A percentile compares a stretch with the other conserved stretches of the same genome.
Conservation (phyloP, 2,797 vertebrate species). For the Periparus ater region DNA sequence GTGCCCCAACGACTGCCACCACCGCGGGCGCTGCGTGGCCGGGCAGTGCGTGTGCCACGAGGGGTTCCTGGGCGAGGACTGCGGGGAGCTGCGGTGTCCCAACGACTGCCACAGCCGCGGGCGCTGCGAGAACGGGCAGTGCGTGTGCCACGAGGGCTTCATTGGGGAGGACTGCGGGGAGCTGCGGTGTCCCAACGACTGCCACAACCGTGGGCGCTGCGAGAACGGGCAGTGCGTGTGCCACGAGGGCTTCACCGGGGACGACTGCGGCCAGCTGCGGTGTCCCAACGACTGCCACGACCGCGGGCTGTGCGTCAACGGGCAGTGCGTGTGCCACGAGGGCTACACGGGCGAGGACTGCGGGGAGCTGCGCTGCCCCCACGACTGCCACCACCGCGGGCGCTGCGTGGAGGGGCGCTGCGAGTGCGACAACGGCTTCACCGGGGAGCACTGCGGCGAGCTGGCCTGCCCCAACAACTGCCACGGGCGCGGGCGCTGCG, state of each 20-base stretch:
- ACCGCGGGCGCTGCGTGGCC: conserved; percentile 84
- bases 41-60: conserved; percentile 91
- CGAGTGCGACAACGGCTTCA: conserved; percentile 85
- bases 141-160: conserved; percentile 84
- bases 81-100: conserved; percentile 84
- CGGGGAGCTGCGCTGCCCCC: conserved; percentile 78
- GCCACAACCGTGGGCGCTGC: conserved; percentile 82
- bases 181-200: conserved; percentile 85
- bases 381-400: conserved; percentile 70
- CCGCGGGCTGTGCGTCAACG: conserved; percentile 73
- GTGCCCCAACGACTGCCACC: conserved; percentile 87
- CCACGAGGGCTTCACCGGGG: conserved; percentile 82
- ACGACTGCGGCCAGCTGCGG: conserved; percentile 84
- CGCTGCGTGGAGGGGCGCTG: conserved; percentile 74
- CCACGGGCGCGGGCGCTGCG: neutral
- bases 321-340: conserved; percentile 85
- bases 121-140: conserved; percentile 85
- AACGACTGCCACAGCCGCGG: conserved; percentile 83
- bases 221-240: conserved; percentile 86
- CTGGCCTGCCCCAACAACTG: conserved; percentile 67
- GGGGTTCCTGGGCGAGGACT: conserved; percentile 85
- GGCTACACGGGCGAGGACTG: conserved; percentile 87
- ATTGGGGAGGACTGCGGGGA: conserved; percentile 86
- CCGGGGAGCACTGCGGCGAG: conserved; percentile 80
- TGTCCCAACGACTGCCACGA: conserved; percentile 86